Percentiles rank a stretch among this genome's conserved stretches.
Evolutionary conservation across 35 echinoderm and acorn worm species (phyloP).

Genomic region (Ophioderma brevispina): DNA sequence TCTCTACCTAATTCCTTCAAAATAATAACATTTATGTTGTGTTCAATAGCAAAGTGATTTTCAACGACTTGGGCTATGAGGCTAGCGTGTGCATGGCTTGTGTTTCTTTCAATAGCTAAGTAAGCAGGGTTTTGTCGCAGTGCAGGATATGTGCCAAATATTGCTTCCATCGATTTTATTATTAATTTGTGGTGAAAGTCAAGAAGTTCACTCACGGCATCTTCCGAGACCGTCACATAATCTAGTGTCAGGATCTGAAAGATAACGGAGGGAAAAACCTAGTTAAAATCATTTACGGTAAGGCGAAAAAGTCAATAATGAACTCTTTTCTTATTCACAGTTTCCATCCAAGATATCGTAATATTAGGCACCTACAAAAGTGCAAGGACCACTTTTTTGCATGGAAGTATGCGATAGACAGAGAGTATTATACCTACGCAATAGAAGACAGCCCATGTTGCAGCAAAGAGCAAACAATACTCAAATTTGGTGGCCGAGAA

Average conservation of each 20-base stretch:
- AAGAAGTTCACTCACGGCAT: not conserved
- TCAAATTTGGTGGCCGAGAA: too few relatives aligned
- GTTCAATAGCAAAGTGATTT: not conserved
- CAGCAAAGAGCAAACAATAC: not conserved
- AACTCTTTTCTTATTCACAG: not conserved
- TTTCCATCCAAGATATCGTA: not conserved
- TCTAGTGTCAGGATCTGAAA: not conserved
- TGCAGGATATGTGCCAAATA: not conserved
- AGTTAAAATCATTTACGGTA: not conserved
- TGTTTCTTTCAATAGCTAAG: not conserved
- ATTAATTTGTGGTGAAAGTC: not conserved
- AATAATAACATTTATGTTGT: not conserved
- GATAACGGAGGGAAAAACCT: not conserved
- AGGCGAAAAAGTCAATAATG: too few relatives aligned
- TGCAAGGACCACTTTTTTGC: not conserved
- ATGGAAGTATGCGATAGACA: not conserved
- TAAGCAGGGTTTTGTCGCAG: not conserved
- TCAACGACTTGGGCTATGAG: not conserved
- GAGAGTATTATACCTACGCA: not conserved
- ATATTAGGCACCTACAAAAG: not conserved
- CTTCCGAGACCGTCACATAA: not conserved
- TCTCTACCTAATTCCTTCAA: not conserved
- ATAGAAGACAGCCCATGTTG: not conserved
- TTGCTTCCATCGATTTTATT: not conserved
- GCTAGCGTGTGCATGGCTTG: slow-evolving; percentile 3